Base-by-base conservation (phyloP, 2,113 vertebrate genomes). In the Pardalotus punctatus region DNA sequence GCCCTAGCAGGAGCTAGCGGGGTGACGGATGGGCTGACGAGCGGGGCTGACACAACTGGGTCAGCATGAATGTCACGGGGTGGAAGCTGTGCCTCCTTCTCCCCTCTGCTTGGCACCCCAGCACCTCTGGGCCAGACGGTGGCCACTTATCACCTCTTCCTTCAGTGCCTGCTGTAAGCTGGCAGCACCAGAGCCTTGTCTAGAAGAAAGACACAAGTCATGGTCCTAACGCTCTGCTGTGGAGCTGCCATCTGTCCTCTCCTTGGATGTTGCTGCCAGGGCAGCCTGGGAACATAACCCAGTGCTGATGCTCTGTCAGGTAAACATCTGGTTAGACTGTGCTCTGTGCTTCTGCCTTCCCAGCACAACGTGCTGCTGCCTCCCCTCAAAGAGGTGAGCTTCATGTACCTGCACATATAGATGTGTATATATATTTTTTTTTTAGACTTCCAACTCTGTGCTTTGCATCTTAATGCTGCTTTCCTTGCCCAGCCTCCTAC, bases 1-100 rank as follows among this genome's bases (percentile, higher is more conserved):
- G 91, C 86, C 96, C 70, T 8, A 14, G 95, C 95, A 97, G 97
- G 97, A 96, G 36, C 93, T 88, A 92, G 91, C 96, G 27, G 18
- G 1, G 17, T 98, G 97, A 98, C 90, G 60, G 97, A 98, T 98
- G 95, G 65, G 96, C 92, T 91, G 88, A 95, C 56, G 40, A 90
- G 96, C 3, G 4, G 81, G 6, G 14, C 93, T 97, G 97, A 96
- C 97, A 96, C 95, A 97, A 96, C 93, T 74, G 48, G 97, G 97
- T 81, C 90, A 53, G 22, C 0, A 0, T 2, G 23, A 93, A 91
- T 93, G 92, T 97, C 4, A 3, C 18, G 89, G 93, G 82, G 94
- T 57, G 85, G 96, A 73, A 90, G 36, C 19, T 0, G 1, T 5
- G 12, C 88, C 94, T 96, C 53, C 62, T 1, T 29, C 51, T 53